These are phyloP conservation scores for Synergus gifuensis DNA, from an alignment of 2,888 invertebrate genomes.

Conservation along the genomic window DNA sequence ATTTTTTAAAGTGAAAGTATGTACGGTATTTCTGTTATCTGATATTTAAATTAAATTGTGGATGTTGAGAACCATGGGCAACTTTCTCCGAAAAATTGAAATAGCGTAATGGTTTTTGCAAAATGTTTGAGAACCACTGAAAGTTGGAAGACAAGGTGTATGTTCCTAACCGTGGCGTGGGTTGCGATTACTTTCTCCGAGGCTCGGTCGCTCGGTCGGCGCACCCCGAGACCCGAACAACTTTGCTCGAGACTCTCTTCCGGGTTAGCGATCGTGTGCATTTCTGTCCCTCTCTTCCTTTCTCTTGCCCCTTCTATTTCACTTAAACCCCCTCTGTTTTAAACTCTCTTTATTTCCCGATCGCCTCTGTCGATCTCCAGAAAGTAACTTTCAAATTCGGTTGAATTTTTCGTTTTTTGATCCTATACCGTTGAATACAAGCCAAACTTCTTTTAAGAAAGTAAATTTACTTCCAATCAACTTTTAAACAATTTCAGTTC, in stretches of 20 bases:
- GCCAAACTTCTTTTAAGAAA: neutral
- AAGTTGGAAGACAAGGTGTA: conserved; percentile 60
- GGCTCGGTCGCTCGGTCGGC: conserved; percentile 63
- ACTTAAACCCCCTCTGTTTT: neutral
- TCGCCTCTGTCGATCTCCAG: conserved; percentile 15
- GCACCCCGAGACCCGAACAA: conserved; percentile 64
- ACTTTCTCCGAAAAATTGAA: conserved; percentile 55
- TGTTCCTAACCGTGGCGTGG: conserved; percentile 68
- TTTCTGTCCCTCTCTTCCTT: conserved; percentile 55
- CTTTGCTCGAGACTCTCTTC: conserved; percentile 65
- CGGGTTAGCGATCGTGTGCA: conserved; percentile 62
- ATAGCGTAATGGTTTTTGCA: conserved; percentile 39
- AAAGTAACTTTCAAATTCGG: conserved; percentile 38
- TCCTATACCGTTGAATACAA: neutral
- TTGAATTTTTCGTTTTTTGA: conserved; percentile 25
- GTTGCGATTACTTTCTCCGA: conserved; percentile 73
- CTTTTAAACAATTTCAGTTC: neutral
- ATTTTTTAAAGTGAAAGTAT: neutral
- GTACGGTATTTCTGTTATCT: neutral
- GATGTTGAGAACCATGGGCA: conserved; percentile 38
- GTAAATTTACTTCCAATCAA: neutral
- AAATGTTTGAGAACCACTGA: conserved; percentile 49
- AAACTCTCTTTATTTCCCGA: conserved; percentile 41
- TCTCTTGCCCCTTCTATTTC: conserved; percentile 55
- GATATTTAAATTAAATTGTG: neutral